Evolutionary conservation across 1,140 invertebrate species (phyloP), one percentile per base, ranked within the genome.

Genomic region (Dendroctonus valens): DNA sequence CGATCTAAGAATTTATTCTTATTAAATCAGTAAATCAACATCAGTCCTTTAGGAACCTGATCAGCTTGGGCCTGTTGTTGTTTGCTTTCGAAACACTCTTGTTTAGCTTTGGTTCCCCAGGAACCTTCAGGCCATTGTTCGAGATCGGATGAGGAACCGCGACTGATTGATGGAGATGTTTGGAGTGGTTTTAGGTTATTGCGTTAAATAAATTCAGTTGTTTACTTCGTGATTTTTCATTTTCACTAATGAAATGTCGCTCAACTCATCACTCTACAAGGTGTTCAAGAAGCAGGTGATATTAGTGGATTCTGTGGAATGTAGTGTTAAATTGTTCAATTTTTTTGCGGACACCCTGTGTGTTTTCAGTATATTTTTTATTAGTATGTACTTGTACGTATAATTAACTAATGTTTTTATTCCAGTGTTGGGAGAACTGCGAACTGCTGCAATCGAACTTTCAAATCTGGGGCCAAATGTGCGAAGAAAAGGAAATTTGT

Each of bases 381-480:
- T 15, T 52, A 15, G 2, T 9, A 52, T 52, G 50, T 37, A 2
- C 26, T n/a, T 52, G 11, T 4, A 52, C 8, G 1, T 14, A 3
- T 37, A 5, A n/a, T 41, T 55, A 46, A 9, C 12, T 9, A 46
- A 46, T 59, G 42, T 15, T 58, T 42, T 59, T 59, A 42, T 89
- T 88, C 62, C 86, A 91, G 89, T 91, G 89, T 77, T 91, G 89
- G 89, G 85, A 89, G 77, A 87, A 87, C 75, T 91, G 89, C 82
- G 87, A 90, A 76, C 78, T 86, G 53, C 82, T 91, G 67, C 87
- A 90, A 79, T 87, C 87, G 59, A 88, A 89, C 78, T 90, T 85
- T 80, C 84, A 87, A 80, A 83, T 87, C 26, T 87, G 85, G 82
- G 86, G 86, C 61, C 83, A 84, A 68, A 86, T 87, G 78, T 89